Evolutionary conservation across 2,888 invertebrate genomes (phyloP), one percentile per base, ranked within the genome.

Genomic region (Toxonevra muliebris): DNA sequence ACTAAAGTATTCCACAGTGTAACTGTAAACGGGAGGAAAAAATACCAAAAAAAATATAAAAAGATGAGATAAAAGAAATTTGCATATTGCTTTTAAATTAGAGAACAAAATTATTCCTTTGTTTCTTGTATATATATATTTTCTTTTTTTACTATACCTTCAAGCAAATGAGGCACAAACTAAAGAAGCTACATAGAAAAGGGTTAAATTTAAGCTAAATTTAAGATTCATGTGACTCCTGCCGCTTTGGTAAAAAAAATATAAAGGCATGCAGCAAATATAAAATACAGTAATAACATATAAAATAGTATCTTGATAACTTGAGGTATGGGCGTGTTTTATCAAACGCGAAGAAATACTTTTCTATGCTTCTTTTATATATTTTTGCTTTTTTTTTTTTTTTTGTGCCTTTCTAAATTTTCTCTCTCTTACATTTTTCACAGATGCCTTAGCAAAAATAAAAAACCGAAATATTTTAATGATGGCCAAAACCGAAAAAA

Each of bases 1-100:
- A 83, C 91, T 91, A 84, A 91, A 92, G 80, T 92, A 92, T 81
- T 93, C 92, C 59, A 93, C 89, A 11, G 91, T 90, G 81, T 93
- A 95, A 52, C 93, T 93, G 75, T 88, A 73, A 69, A 48, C 11
- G 65, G 62, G 30, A 17, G 53, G 9, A 10, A 55, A 66, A 17
- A 57, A 61, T 5, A n/a, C n/a, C n/a, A n/a, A n/a, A n/a, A 57
- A 41, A n/a, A 19, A 50, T 3, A 55, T 54, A 17, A 55, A 42
- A 19, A 54, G 20, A 50, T 19, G 55, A 42, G 40, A 8, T 30
- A 15, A 52, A 50, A n/a, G 15, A 43, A 54, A 61, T 61, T 63
- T 55, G 63, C 63, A 54, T 55, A 54, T 63, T 19, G 43, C 30
- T 43, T 45, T 30, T 54, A 63, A 61, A 52, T 50, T 30, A 61